Evolutionary conservation across 2,797 vertebrate genomes (phyloP), one percentile per base, ranked within the genome.

Genomic region (Mormyrops attenuatus): DNA sequence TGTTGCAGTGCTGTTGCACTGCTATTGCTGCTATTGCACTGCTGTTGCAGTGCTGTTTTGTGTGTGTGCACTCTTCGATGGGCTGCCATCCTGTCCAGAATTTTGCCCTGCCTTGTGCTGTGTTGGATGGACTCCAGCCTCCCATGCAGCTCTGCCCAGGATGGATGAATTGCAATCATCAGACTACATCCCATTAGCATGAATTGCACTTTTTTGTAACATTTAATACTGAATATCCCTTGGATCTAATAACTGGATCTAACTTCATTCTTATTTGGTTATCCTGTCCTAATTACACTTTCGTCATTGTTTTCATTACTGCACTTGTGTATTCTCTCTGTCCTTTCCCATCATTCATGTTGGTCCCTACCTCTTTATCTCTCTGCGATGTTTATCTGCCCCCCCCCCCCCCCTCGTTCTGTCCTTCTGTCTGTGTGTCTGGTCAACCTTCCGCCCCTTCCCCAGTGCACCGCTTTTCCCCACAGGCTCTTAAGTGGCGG

Each of bases 401-500:
- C 80, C 44, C 3, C 22, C 82, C 80, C 15, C 26, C 26, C 26
- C 26, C 26, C n/a, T 5, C 82, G 7, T 52, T 22, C 57, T 90
- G 41, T 44, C 17, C 88, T 63, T 91, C 90, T 91, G 47, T 91
- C 87, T 80, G 44, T 90, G 55, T 89, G 17, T 90, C 69, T 66
- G 89, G 44, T 77, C 82, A 57, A 87, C 89, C 91, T 4, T 30
- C 88, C 38, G 20, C 88, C 89, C 22, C 60, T 22, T 7, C 91
- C 90, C 90, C 92, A 99, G 98, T 96, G 5, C 97, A 99, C 93
- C 98, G 98, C 94, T 97, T 99, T 88, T 99, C 98, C 77, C 98
- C 98, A 0, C 98, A 99, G 97, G 97, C 98, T 0, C 96, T 99
- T 91, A 99, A 99, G 94, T 99, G 98, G 98, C 96, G 97, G 89